Percentiles rank a stretch among this genome's conserved stretches.
Conservation (phyloP, 2,888 invertebrate genomes). For the Lepidochitona cinerea region DNA sequence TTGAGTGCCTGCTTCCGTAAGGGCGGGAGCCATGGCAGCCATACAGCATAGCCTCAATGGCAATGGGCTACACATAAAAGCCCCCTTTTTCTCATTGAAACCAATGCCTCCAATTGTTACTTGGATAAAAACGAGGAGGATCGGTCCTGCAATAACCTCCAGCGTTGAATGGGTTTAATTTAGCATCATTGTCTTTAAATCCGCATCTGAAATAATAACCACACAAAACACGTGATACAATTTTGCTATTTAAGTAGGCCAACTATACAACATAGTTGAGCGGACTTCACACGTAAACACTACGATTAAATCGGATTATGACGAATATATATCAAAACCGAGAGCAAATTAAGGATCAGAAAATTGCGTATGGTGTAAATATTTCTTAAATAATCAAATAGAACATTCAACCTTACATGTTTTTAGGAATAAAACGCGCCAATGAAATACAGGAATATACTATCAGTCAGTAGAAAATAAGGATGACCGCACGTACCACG, state of each 20-base stretch:
- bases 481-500: neutral
- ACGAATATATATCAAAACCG: too few relatives aligned
- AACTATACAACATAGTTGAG: too few relatives aligned
- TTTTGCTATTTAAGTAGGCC: too few relatives aligned
- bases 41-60: constrained; percentile 67
- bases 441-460: neutral
- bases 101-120: neutral
- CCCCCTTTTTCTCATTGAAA: neutral
- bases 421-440: too few relatives aligned
- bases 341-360: too few relatives aligned
- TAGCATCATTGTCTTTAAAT: neutral
- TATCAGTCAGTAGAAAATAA: neutral
- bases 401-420: too few relatives aligned
- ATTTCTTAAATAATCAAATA: too few relatives aligned
- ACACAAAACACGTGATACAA: too few relatives aligned
- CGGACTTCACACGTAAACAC: too few relatives aligned
- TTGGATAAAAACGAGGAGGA: neutral
- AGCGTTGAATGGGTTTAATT: neutral
- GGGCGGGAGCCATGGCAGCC: constrained; percentile 90
- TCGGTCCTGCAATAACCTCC: neutral
- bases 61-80: constrained; percentile 56
- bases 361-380: too few relatives aligned
- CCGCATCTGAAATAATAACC: neutral
- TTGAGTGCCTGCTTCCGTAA: constrained; percentile 79
- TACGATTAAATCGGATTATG: too few relatives aligned